Evolutionary conservation across 2,113 vertebrate genomes (phyloP), one percentile per base, ranked within the genome.

Genomic region (Paramisgurnus dabryanus): DNA sequence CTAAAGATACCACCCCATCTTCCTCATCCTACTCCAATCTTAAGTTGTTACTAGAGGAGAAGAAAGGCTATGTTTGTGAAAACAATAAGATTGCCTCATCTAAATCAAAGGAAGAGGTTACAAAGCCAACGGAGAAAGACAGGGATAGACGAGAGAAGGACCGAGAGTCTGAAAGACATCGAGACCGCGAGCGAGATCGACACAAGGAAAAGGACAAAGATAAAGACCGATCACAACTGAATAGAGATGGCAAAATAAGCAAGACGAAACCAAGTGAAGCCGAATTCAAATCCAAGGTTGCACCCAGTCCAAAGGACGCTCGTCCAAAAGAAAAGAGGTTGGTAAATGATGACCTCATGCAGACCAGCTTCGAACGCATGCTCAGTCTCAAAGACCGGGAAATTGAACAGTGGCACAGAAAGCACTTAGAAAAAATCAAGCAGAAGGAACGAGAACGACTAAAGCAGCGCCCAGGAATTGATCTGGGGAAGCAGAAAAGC

Each of bases 331-430:
- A 99, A 76, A 99, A 99, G 80, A 92, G 96, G 67, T 90, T 99
- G 6, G 95, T 98, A n/a, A 98, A 98, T 0, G 98, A 99, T 53
- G 98, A 99, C 88, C 90, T 99, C 85, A 99, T 98, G 97, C 96
- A 98, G 90, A 99, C 98, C 66, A 99, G 98, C 90, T 99, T 99
- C 22, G 98, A 99, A 90, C 92, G 96, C 80, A 99, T 99, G 98
- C 94, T 99, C 57, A 99, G 98, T 83, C 91, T 98, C 74, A 99
- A 98, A 88, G 98, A 99, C 85, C 91, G 97, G 84, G 98, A 99
- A 89, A 98, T 99, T 79, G 98, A 99, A 88, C 97, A 97, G 87
- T 98, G 98, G 97, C 97, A 99, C 50, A 95, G 93, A 71, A 98
- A 99, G 67, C 97, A 99, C 78, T 94, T 99, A 89, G 98, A 98